Base-by-base conservation (phyloP, 2,888 invertebrate genomes). In the Limnephilus lunatus region DNA sequence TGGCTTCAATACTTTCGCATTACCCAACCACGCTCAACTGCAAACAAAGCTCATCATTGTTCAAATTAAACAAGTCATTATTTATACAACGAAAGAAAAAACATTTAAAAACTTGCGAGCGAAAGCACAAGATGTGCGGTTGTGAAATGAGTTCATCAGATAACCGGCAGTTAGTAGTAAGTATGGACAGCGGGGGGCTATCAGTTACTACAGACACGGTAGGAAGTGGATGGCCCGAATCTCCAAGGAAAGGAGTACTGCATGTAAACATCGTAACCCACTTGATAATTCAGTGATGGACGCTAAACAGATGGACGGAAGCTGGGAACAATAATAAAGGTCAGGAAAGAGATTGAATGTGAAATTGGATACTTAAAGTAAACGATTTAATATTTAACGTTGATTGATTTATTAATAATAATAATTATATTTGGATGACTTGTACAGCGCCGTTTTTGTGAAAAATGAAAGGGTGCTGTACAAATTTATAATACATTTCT, bases 261-360 rank as follows among this genome's bases (percentile, higher is more conserved):
- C n/a, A 48, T 48, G 48, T 48, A n/a, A 44, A 44, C 30, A 86
- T 39, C n/a, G n/a, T 44, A 44, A 44, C 35, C n/a, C n/a, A 48
- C 86, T 86, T 86, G n/a, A 44, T 44, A n/a, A 25, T 11, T 25
- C 39, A 85, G 39, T 44, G 44, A 44, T 44, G 44, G n/a, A 86
- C 86, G n/a, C 44, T 44, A 44, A 39, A 86, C 86, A 86, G 86
- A 86, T 86, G 86, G 25, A n/a, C 86, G 44, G 86, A 86, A 30
- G 83, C 19, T 35, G 83, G 32, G 35, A 83, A 19, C 19, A 83
- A 83, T 25, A n/a, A 25, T n/a, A n/a, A 68, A n/a, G 68, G 68
- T 68, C 68, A 68, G 68, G 68, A 68, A 68, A 11, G n/a, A n/a
- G 9, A 68, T n/a, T 68, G 7, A 19, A 68, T 25, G 25, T n/a